Evolutionary conservation across 2,113 vertebrate genomes (phyloP), one percentile per base, ranked within the genome.

Genomic region (Phrynosoma platyrhinos): DNA sequence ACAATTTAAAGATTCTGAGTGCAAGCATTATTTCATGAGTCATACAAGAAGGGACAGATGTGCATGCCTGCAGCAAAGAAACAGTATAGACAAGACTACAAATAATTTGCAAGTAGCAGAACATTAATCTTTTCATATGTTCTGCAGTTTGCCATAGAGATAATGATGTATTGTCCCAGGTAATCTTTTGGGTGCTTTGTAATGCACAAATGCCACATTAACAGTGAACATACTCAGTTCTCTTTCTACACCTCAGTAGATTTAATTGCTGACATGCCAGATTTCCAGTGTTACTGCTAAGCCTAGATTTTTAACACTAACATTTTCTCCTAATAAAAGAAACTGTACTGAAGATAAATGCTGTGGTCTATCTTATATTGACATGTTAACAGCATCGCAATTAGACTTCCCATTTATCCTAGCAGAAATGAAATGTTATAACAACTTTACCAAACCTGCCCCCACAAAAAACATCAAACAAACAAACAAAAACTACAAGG

Each of bases 391-490:
- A 42, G 58, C 21, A 81, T 75, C 42, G 58, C 79, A 89, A 85
- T 85, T 89, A 81, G 78, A 40, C 72, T 82, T 82, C 86, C 82
- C 82, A 87, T 85, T 89, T 75, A 68, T 55, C 58, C 88, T 30
- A 30, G 55, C 74, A 82, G 47, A 85, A 85, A 66, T 82, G 75
- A 89, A 82, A 82, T 87, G 42, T 69, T 85, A 55, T 58, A 85
- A 13, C 30, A 85, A 27, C 55, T 85, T 40, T 55, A 85, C 36
- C 36, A 36, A 36, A 36, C 36, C 36, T 36, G 1, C 36, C 36
- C 36, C 36, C 36, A 36, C 36, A 36, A 36, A 36, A 36, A 36
- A 36, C 42, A 81, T 6, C 6, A 47, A 47, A 47, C 7, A 47
- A 47, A 47, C 7, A 47, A 47, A 81, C 27, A 75, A 42, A 47